Conservation (phyloP, 2,888 invertebrate species). For the Stictocephala bisonia region DNA sequence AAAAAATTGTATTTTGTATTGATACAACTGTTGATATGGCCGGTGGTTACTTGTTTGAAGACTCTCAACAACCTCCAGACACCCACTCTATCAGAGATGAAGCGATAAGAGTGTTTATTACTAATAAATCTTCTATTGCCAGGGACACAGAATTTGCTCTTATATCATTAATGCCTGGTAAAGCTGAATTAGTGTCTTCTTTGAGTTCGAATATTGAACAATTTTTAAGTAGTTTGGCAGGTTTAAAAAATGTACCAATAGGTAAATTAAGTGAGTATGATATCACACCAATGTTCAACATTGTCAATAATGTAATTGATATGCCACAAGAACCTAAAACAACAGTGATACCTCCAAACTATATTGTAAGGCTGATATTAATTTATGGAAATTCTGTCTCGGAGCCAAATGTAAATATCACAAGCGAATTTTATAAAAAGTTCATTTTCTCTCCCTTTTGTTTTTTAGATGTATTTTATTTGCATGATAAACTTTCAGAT, state of each 20-base stretch:
- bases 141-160: constrained; percentile 20
- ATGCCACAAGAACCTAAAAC: not conserved
- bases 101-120: constrained; percentile 6
- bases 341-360: not conserved
- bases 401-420: not conserved
- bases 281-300: not conserved
- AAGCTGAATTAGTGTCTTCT: not conserved
- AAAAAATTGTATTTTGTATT: no score
- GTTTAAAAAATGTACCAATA: not conserved
- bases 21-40: no score
- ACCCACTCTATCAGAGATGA: not conserved
- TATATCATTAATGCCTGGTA: not conserved
- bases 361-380: constrained; percentile 9
- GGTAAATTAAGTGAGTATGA: not conserved
- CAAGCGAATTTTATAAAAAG: not conserved
- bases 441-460: not conserved
- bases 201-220: not conserved
- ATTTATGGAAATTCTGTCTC: not conserved
- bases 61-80: no score
- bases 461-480: constrained; percentile 9
- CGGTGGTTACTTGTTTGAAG: no score
- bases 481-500: constrained; percentile 26
- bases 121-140: constrained; percentile 4
- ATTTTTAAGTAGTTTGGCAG: not conserved
- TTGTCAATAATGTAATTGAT: not conserved